These are phyloP conservation scores for Netelia virgata DNA, from an alignment of 2,888 invertebrate species.

Conservation along the genomic window DNA sequence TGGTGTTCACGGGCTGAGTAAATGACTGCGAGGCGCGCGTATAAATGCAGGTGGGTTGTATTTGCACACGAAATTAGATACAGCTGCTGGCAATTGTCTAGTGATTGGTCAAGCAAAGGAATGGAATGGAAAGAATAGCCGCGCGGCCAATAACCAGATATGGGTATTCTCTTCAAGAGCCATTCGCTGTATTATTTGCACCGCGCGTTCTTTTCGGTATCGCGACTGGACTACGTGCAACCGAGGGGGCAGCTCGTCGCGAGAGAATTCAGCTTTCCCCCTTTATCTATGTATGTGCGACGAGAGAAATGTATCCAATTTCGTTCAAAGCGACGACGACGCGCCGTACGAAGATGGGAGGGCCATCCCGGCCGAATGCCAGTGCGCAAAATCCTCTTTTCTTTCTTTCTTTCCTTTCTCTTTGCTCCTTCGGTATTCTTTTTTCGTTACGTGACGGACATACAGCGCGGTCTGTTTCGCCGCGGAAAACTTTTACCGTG, in stretches of 20 bases:
- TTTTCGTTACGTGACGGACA: constrained; percentile 82
- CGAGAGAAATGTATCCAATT: constrained; percentile 84
- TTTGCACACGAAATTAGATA: neutral
- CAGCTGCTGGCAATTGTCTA: neutral
- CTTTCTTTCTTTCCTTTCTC: constrained; percentile 64
- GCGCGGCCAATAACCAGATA: constrained; percentile 18
- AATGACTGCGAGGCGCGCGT: neutral
- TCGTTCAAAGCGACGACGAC: constrained; percentile 80
- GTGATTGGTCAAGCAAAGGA: neutral
- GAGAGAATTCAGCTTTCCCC: constrained; percentile 23
- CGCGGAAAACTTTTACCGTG: constrained; percentile 56
- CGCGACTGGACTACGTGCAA: constrained; percentile 15
- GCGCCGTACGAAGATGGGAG: constrained; percentile 75
- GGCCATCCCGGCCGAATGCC: constrained; percentile 68
- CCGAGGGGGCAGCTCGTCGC: constrained; percentile 21
- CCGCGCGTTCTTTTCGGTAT: constrained; percentile 22
- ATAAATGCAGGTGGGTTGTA: neutral
- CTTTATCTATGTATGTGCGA: constrained; percentile 36
- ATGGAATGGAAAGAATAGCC: neutral
- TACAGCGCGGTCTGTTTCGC: constrained; percentile 71
- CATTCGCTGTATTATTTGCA: neutral
- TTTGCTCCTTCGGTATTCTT: constrained; percentile 41
- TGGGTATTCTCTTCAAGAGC: neutral
- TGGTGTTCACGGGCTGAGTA: neutral
- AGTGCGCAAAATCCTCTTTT: constrained; percentile 21